phyloP scores from a whole-genome alignment of 64 coral and sea anemone species.

The Montipora cactus region DNA sequence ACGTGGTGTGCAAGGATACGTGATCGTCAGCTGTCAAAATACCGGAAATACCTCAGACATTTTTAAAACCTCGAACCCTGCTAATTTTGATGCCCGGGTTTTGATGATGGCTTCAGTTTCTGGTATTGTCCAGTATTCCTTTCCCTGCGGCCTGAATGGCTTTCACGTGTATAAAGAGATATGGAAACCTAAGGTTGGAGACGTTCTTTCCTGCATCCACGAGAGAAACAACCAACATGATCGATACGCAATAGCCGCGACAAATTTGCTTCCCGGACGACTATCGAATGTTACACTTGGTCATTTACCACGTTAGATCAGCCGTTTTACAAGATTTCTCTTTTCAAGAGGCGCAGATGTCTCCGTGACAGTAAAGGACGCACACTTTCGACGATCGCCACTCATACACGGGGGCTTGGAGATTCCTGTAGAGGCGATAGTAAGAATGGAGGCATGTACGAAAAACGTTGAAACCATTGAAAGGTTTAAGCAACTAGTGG shows the following conservation, averaged over 20 bases:
- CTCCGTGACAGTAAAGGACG: conserved; percentile 59
- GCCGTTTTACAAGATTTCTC: conserved; percentile 62
- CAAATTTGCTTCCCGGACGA: conserved; percentile 42
- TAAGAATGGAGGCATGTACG: conserved; percentile 50
- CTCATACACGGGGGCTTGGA: conserved; percentile 47
- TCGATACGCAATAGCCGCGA: conserved; percentile 28
- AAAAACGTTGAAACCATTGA: conserved; percentile 47
- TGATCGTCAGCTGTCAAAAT: too few species aligned
- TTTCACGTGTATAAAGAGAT: conserved; percentile 48
- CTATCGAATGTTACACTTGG: conserved; percentile 52
- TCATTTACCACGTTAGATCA: conserved; percentile 59
- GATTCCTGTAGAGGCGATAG: conserved; percentile 50
- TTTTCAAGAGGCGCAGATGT: conserved; percentile 75
- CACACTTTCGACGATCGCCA: conserved; percentile 54
- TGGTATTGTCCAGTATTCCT: conserved; percentile 41
- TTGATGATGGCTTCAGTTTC: conserved; percentile 61
- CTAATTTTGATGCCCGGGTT: background rate
- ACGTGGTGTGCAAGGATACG: too few species aligned
- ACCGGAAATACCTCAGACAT: background rate
- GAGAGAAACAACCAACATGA: conserved; percentile 9
- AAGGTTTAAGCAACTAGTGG: background rate
- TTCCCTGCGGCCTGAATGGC: conserved; percentile 28
- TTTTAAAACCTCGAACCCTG: too few species aligned
- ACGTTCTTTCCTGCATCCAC: conserved; percentile 27
- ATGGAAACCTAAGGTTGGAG: conserved; percentile 34